Base-by-base conservation (phyloP, 2,888 invertebrate genomes). In the Actias luna region DNA sequence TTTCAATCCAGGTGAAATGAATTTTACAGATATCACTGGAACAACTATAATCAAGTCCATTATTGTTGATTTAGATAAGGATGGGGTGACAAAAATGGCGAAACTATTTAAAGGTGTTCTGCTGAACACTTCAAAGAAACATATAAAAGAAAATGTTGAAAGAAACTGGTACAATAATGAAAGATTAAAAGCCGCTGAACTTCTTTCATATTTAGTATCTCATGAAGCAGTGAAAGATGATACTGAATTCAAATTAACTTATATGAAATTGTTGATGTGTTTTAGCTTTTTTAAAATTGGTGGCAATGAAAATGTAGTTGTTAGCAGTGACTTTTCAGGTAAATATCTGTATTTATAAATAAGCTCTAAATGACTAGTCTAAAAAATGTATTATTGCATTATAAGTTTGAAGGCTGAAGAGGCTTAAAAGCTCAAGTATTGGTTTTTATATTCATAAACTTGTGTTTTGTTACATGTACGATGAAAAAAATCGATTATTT, bases 21-120 rank as follows among this genome's bases (percentile, higher is more conserved):
- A 95, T 83, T 95, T 96, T 67, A 96, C 96, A 74, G 96, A 96
- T 85, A 94, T 94, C 35, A 95, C 96, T 25, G 94, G 94, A 14
- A 94, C 94, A 16, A 94, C 94, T 72, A 80, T 96, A 58, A 85
- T 96, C 0, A 95, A 95, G 77, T 93, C 94, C 61, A 90, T 96
- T 12, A 94, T 94, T n/a, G 86, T 90, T 1, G 93, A 93, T 79
- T 87, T 96, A 64, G 93, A 93, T 65, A 84, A 83, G 8, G 93
- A 93, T 59, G 95, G 95, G 8, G 93, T 96, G 0, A 94, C 94
- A 74, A 94, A 94, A 77, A 84, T 96, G 69, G 93, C 94, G 0
- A 92, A 93, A 69, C 78, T 94, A 31, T 95, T 95, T 66, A 94
- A 92, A 78, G 93, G 93, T 58, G 94, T 96, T 8, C 88, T 95